Evolutionary conservation across 2,888 invertebrate genomes (phyloP).

Genomic region (Lithophane socia): DNA sequence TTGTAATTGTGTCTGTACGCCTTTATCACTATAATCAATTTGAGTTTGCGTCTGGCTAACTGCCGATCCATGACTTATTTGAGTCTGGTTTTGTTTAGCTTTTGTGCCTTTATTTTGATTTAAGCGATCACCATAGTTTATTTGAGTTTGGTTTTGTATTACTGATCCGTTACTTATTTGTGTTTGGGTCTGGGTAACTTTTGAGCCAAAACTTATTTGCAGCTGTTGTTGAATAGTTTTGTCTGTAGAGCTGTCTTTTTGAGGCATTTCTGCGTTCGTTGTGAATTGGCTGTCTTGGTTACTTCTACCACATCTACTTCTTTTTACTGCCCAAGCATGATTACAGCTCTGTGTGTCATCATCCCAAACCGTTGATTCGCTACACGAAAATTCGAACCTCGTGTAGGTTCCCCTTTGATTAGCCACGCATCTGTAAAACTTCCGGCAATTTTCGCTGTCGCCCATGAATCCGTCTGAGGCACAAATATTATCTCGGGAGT

Average conservation of each 20-base stretch:
- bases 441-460: constrained; percentile 93
- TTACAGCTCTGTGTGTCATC: constrained; percentile 93
- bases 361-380: constrained; percentile 95
- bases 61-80: constrained; percentile 73
- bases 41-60: constrained; percentile 78
- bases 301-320: constrained; percentile 79
- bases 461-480: constrained; percentile 93
- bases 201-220: constrained; percentile 74
- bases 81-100: constrained; percentile 76
- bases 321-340: constrained; percentile 91
- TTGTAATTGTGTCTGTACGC: constrained; percentile 78
- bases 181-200: constrained; percentile 75
- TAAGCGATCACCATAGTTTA: constrained; percentile 70
- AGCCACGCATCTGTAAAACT: constrained; percentile 95
- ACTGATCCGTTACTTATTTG: constrained; percentile 74
- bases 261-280: constrained; percentile 20
- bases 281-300: constrained; percentile 48
- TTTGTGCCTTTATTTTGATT: constrained; percentile 54
- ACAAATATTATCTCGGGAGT: constrained; percentile 82
- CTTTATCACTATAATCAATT: constrained; percentile 74
- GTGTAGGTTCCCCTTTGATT: constrained; percentile 91
- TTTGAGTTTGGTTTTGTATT: constrained; percentile 78
- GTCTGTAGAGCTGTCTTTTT: constrained; percentile 45
- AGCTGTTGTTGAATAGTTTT: constrained; percentile 71
- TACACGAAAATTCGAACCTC: constrained; percentile 94